Base-by-base conservation (phyloP, 92 coral and sea anemone genomes). In the Palythoa grandis region DNA sequence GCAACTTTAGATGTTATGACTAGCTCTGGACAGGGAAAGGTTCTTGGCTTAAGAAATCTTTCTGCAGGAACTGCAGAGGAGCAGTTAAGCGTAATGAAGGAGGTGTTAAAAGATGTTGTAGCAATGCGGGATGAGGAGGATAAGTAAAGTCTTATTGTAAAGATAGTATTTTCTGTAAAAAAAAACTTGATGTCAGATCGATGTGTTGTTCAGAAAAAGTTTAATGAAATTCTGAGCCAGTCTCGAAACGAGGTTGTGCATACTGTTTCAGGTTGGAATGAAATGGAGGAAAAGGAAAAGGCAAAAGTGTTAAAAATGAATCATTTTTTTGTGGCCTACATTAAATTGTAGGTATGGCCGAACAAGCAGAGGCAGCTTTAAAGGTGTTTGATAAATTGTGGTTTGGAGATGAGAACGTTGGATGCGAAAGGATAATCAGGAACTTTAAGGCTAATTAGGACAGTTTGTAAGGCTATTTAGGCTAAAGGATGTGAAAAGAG, bases 241-340 rank as follows among this genome's bases (percentile, higher is more conserved):
- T 86, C 53, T 70, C n/a, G 75, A 75, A 65, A 39, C 9, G 52
- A 48, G 12, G 82, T 86, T 63, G 20, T 86, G 84, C 83, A 75
- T 24, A 24, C 79, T 40, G 76, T 86, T 86, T 84, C 76, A 61
- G 88, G 74, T 11, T 86, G 84, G 88, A 58, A 13, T 6, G 70
- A 53, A 37, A 78, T 76, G 71, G 73, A 61, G 40, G 83, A 74
- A 25, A 48, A 22, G 39, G 84, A 75, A 20, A 38, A 76, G 63
- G 52, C 29, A 40, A 86, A 76, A 20, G 60, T 76, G 24, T 37
- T 63, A 2, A 76, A 63, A 16, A 74, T 86, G 76, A 86, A 75
- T 76, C 74, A 65, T 53, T 53, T 77, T 8, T 77, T 77, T 77
- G 70, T 38, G 69, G 82, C 25, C 20, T 77, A 54, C 82, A 77